Evolutionary conservation across 2,888 invertebrate genomes (phyloP).

Genomic region (Xestia ashworthii): DNA sequence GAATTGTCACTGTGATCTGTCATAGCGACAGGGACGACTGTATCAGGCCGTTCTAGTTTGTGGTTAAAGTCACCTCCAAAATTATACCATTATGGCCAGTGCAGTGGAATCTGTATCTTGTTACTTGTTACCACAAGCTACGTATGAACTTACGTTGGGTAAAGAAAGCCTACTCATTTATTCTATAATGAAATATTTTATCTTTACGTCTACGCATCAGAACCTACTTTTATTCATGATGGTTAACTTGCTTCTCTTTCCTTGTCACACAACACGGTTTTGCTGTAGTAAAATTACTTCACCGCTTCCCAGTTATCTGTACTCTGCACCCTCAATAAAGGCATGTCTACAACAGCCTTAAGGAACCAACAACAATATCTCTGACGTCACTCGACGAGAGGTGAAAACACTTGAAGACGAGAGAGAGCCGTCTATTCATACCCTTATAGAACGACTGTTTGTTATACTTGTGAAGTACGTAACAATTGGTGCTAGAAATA

Average conservation of each 20-base stretch:
- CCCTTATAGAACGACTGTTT: constrained; percentile 13
- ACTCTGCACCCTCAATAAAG: background rate
- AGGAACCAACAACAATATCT: constrained; percentile 16
- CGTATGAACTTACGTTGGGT: background rate
- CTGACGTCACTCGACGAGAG: constrained; percentile 35
- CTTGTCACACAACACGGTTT: background rate
- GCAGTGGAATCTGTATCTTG: background rate
- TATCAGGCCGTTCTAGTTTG: background rate
- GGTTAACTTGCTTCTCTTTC: background rate
- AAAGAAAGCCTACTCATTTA: background rate
- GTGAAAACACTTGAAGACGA: constrained; percentile 33
- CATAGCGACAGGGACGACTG: background rate
- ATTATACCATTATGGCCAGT: background rate
- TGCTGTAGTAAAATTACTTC: background rate
- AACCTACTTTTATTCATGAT: background rate
- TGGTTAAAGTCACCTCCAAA: background rate
- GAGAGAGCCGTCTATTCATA: constrained; percentile 35
- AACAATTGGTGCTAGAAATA: constrained; percentile 44
- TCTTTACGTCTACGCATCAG: background rate
- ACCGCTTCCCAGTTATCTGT: background rate
- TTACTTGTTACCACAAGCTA: background rate
- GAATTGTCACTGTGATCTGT: background rate
- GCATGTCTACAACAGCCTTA: background rate
- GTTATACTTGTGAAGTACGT: constrained; percentile 14
- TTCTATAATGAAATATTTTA: background rate